Percentiles rank a stretch among this genome's conserved stretches.
phyloP scores from a whole-genome alignment of 2,888 invertebrate genomes.

The Thereva nobilitata region DNA sequence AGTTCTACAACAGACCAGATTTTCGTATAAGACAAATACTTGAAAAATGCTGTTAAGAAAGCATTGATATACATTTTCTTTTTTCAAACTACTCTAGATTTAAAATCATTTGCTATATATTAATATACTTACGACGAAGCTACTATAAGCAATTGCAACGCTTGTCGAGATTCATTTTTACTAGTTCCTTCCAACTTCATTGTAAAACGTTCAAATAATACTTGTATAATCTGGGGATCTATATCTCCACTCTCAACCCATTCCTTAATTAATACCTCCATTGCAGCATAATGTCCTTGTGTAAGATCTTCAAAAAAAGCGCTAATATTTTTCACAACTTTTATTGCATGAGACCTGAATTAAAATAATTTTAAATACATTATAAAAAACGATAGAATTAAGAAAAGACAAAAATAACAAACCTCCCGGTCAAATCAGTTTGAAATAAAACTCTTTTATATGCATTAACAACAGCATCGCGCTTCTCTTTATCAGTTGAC shows the following conservation, averaged over 20 bases:
- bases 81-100: background rate
- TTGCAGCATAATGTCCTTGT: conserved; percentile 64
- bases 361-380: conserved; percentile 22
- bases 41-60: too few relatives aligned
- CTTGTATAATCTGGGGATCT: conserved; percentile 64
- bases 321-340: conserved; percentile 65
- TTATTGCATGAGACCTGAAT: conserved; percentile 60
- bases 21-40: too few relatives aligned
- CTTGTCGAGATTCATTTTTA: conserved; percentile 71
- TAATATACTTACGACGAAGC: conserved; percentile 61
- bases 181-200: conserved; percentile 72
- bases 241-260: conserved; percentile 65
- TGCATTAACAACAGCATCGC: conserved; percentile 75
- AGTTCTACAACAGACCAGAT: too few relatives aligned
- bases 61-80: background rate
- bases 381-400: background rate
- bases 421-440: conserved; percentile 54
- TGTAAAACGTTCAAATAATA: conserved; percentile 84
- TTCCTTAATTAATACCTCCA: conserved; percentile 66
- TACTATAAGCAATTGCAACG: conserved; percentile 80
- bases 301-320: conserved; percentile 62
- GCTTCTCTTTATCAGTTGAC: conserved; percentile 76
- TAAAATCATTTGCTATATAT: background rate
- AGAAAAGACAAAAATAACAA: background rate
- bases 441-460: conserved; percentile 63